phyloP scores from a whole-genome alignment of 2,113 vertebrate genomes.

The Chloropsis hardwickii region DNA sequence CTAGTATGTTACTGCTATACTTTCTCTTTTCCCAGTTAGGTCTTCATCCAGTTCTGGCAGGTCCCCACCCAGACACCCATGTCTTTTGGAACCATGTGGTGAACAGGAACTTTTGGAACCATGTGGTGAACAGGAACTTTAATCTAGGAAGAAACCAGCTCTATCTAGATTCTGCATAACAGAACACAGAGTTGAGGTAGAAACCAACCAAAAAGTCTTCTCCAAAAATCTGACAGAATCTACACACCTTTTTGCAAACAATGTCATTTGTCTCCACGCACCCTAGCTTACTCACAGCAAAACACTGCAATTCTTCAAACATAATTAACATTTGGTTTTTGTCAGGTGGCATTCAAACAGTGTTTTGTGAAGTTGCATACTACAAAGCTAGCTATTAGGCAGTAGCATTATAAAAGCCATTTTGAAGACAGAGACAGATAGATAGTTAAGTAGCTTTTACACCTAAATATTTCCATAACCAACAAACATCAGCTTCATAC shows the following conservation, averaged over 20 bases:
- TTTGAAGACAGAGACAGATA: not conserved
- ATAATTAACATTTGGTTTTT: not conserved
- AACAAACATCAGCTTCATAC: not conserved
- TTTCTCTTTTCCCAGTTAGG: not conserved
- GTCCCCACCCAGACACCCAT: not conserved
- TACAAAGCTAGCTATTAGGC: not conserved
- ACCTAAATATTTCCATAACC: not conserved
- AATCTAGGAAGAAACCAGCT: not conserved
- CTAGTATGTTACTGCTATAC: not conserved
- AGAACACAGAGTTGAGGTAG: not conserved
- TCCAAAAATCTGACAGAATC: not conserved
- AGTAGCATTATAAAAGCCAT: not conserved
- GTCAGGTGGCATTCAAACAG: not conserved
- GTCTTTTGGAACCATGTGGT: accelerated
- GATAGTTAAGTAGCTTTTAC: not conserved
- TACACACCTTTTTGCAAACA: not conserved
- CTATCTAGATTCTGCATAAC: not conserved
- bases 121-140: not conserved
- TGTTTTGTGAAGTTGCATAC: not conserved
- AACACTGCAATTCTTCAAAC: not conserved
- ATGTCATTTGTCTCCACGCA: not conserved
- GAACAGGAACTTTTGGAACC: not conserved
- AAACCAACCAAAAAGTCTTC: not conserved
- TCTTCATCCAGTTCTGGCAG: not conserved
- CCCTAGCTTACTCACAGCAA: not conserved